Conservation (phyloP, 2,113 vertebrate species). For the Ictalurus punctatus region DNA sequence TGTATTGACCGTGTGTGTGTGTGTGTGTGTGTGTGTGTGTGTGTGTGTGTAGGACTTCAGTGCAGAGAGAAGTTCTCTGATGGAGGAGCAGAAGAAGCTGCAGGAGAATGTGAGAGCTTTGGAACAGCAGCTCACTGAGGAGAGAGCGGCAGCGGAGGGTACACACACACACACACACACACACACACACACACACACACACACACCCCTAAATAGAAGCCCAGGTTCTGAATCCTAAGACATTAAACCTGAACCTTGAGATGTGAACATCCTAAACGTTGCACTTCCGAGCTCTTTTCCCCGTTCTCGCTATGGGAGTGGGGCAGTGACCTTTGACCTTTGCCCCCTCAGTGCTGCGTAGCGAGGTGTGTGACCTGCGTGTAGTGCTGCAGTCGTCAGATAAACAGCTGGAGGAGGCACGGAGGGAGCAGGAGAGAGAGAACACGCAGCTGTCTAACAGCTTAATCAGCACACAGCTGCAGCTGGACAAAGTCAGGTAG, state of each 20-base stretch:
- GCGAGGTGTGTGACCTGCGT: conserved; percentile 88
- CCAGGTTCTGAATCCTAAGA: neutral
- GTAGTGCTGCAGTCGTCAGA: conserved; percentile 92
- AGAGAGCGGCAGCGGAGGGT: conserved; percentile 68
- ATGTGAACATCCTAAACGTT: neutral
- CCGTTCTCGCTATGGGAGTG: neutral
- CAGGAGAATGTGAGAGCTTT: conserved; percentile 71
- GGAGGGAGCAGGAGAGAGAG: conserved; percentile 81
- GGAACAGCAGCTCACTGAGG: conserved; percentile 79
- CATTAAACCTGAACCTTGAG: neutral
- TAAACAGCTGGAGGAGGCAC: conserved; percentile 80
- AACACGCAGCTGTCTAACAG: conserved; percentile 77
- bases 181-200: neutral
- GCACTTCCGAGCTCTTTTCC: neutral
- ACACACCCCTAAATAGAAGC: neutral
- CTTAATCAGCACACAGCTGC: conserved; percentile 83
- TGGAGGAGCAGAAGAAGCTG: conserved; percentile 72
- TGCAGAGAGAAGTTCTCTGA: conserved; percentile 77
- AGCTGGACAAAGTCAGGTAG: conserved; percentile 89
- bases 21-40: conserved; percentile 23
- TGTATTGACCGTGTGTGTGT: neutral
- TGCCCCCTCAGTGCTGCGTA: conserved; percentile 77
- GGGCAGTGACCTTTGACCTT: neutral
- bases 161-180: conserved; percentile 18
- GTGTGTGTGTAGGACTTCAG: conserved; percentile 75